Percentiles rank a stretch among this genome's conserved stretches.
phyloP scores from a whole-genome alignment of 2,113 vertebrate genomes.

The Macquaria ambigua region DNA sequence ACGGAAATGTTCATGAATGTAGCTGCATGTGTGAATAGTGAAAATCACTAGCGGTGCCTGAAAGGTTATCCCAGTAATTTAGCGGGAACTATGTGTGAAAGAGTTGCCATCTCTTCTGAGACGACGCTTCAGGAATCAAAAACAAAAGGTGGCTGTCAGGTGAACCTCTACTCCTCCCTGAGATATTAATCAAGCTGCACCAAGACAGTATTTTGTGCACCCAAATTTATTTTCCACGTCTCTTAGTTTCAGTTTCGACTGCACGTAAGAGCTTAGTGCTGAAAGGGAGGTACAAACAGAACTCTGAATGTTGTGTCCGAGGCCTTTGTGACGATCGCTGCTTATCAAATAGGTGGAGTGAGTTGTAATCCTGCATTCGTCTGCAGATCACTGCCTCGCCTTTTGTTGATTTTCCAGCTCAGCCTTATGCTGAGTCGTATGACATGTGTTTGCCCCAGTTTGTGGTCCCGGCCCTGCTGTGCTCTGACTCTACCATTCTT shows the following conservation, averaged over 20 bases:
- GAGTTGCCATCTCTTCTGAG: not conserved
- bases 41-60: too few relatives aligned
- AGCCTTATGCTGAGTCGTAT: conserved; percentile 66
- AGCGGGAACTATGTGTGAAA: too few relatives aligned
- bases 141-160: not conserved
- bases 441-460: conserved; percentile 75
- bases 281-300: not conserved
- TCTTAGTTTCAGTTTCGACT: not conserved
- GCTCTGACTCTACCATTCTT: conserved; percentile 44
- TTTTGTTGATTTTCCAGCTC: conserved; percentile 67
- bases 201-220: not conserved
- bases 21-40: too few relatives aligned
- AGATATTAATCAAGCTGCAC: not conserved
- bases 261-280: not conserved
- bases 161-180: not conserved
- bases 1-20: too few relatives aligned
- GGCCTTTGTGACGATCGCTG: conserved; percentile 14
- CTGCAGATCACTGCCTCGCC: conserved; percentile 37
- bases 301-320: not conserved
- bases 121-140: not conserved
- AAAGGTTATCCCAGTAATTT: too few relatives aligned
- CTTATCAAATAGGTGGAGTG: conserved; percentile 62
- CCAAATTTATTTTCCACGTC: not conserved
- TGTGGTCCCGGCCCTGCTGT: conserved; percentile 65
- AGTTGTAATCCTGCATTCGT: conserved; percentile 44